phyloP scores from a whole-genome alignment of 2,113 vertebrate species.

The Cichladusa arquata region DNA sequence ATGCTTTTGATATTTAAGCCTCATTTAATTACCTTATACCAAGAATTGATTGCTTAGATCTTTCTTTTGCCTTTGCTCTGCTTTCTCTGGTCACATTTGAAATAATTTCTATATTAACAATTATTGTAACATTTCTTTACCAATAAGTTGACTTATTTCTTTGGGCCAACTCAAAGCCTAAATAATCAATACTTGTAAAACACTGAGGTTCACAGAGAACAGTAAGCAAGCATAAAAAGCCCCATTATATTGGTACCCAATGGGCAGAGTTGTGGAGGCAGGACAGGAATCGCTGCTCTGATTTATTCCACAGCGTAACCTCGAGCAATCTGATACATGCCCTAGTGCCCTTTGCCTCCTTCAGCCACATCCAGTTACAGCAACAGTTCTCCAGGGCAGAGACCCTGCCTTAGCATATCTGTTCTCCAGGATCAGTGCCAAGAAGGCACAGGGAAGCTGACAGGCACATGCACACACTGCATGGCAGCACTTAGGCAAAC shows the following conservation, averaged over 20 bases:
- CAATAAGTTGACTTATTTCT: not conserved
- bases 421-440: not conserved
- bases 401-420: not conserved
- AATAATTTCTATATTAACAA: not conserved
- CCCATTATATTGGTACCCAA: not conserved
- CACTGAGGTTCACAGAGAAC: not conserved
- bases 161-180: not conserved
- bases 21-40: not conserved
- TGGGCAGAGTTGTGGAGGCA: not conserved
- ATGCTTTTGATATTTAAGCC: not conserved
- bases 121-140: not conserved
- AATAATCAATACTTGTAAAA: conserved; percentile 3
- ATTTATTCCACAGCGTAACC: not conserved
- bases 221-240: not conserved
- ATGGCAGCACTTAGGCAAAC: not conserved
- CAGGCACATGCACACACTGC: not conserved
- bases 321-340: not conserved
- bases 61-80: not conserved
- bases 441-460: not conserved
- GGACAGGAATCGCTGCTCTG: not conserved
- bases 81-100: not conserved
- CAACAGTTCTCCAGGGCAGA: not conserved
- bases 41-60: not conserved
- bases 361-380: not conserved
- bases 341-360: not conserved